Evolutionary conservation across 1,140 invertebrate genomes (phyloP).

Genomic region (Physella acuta): DNA sequence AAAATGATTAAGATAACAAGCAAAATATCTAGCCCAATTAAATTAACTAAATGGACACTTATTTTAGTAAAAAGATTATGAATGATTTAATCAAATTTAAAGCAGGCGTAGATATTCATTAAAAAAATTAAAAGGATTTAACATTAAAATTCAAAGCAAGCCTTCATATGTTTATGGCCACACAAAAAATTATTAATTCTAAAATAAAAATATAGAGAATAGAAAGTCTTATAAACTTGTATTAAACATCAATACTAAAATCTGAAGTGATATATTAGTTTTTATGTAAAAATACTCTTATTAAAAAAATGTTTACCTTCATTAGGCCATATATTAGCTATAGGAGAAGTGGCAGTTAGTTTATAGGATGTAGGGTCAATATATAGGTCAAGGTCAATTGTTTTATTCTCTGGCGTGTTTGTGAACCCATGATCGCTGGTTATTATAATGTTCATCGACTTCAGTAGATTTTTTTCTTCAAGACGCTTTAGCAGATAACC

Average conservation of each 20-base stretch:
- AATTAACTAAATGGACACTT: too few relatives aligned
- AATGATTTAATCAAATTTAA: too few relatives aligned
- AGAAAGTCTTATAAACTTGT: neutral
- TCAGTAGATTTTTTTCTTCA: conserved; percentile 54
- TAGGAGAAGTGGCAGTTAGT: conserved; percentile 40
- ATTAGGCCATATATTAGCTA: conserved; percentile 43
- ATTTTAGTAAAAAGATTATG: too few relatives aligned
- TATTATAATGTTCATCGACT: conserved; percentile 70
- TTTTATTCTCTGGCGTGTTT: conserved; percentile 57
- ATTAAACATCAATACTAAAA: neutral
- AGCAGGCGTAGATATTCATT: neutral
- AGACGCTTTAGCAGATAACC: conserved; percentile 51
- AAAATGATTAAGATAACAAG: too few relatives aligned
- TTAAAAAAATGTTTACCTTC: conserved; percentile 30
- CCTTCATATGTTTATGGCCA: neutral
- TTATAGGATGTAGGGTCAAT: conserved; percentile 63
- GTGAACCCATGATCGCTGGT: conserved; percentile 78
- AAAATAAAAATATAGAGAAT: neutral
- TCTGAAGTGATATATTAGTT: neutral
- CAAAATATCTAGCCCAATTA: too few relatives aligned
- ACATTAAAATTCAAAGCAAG: neutral
- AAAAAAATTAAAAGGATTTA: neutral
- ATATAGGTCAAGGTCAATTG: conserved; percentile 67
- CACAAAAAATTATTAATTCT: neutral
- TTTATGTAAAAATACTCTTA: neutral